phyloP scores from a whole-genome alignment of 2,113 vertebrate species.

The Pteronura brasiliensis region DNA sequence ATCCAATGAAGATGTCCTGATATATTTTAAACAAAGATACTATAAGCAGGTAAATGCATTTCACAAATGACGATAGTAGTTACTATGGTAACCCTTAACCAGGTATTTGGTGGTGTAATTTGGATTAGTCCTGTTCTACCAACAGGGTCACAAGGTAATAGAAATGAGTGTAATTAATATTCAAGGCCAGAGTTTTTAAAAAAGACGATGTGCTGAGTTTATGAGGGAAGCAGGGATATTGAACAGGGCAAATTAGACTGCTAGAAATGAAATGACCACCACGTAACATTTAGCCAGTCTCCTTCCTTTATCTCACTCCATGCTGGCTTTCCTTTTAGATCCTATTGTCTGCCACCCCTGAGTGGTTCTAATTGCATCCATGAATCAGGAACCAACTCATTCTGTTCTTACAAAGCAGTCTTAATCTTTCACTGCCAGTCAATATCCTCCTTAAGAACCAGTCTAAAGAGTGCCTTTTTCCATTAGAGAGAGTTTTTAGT shows the following conservation, averaged over 20 bases:
- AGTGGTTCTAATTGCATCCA: conserved; percentile 50
- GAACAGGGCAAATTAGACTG: background rate
- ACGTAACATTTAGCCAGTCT: background rate
- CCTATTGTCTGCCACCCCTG: conserved; percentile 13
- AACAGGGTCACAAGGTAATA: background rate
- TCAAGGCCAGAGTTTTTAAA: conserved; percentile 14
- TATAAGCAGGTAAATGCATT: background rate
- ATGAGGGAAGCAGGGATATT: background rate
- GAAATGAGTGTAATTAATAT: conserved; percentile 18
- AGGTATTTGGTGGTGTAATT: background rate
- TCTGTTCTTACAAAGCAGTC: background rate
- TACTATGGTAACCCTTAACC: conserved; percentile 16
- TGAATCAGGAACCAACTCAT: conserved; percentile 50
- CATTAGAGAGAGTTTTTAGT: background rate
- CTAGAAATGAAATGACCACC: background rate
- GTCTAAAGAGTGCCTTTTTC: conserved; percentile 29
- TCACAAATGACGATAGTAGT: conserved; percentile 19
- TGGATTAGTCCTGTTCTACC: conserved; percentile 8
- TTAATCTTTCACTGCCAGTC: conserved; percentile 42
- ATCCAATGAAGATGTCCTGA: background rate
- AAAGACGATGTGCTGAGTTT: background rate
- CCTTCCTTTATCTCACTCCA: background rate
- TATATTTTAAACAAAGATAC: conserved; percentile 34
- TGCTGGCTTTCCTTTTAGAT: conserved; percentile 29
- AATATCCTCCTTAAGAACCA: conserved; percentile 37